These are phyloP conservation scores for Parauchenoglanis punctatus DNA, from an alignment of 2,797 vertebrate species.

Conservation along the genomic window DNA sequence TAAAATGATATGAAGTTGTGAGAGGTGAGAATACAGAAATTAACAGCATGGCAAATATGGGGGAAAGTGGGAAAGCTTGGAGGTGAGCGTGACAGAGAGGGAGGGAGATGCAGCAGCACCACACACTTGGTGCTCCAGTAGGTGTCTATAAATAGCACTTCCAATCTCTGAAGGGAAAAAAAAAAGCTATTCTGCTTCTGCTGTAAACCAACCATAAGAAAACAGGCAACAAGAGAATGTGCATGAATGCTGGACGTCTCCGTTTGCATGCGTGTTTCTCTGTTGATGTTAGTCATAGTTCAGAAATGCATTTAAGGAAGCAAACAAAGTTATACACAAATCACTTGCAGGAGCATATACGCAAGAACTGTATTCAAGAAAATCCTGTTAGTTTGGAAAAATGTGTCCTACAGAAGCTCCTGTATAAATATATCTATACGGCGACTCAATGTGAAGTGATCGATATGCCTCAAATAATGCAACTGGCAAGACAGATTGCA, in stretches of 20 bases:
- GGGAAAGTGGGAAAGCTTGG: constrained; percentile 59
- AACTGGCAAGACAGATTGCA: not conserved
- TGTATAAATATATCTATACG: not conserved
- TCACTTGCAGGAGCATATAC: not conserved
- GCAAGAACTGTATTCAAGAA: not conserved
- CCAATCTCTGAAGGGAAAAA: constrained; percentile 78
- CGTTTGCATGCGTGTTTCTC: constrained; percentile 7
- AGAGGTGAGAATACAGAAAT: constrained; percentile 43
- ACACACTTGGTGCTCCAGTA: constrained; percentile 78
- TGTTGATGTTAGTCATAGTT: not conserved
- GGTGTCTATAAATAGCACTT: constrained; percentile 87
- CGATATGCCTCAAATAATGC: not conserved
- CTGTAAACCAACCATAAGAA: constrained; percentile 71
- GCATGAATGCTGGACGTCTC: not conserved
- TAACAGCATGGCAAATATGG: constrained; percentile 33
- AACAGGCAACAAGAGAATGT: constrained; percentile 1
- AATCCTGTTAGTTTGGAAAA: not conserved
- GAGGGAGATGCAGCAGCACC: constrained; percentile 75
- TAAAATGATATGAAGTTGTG: constrained; percentile 26
- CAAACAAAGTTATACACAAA: no score
- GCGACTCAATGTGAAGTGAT: not conserved
- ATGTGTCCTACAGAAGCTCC: not conserved
- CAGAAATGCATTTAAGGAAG: not conserved
- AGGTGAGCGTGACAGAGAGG: constrained; percentile 61
- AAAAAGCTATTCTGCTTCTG: constrained; percentile 69